A percentile compares a stretch with the other conserved stretches of the same genome.
phyloP scores from a whole-genome alignment of 2,113 vertebrate genomes.

The Sebastes fasciatus region DNA sequence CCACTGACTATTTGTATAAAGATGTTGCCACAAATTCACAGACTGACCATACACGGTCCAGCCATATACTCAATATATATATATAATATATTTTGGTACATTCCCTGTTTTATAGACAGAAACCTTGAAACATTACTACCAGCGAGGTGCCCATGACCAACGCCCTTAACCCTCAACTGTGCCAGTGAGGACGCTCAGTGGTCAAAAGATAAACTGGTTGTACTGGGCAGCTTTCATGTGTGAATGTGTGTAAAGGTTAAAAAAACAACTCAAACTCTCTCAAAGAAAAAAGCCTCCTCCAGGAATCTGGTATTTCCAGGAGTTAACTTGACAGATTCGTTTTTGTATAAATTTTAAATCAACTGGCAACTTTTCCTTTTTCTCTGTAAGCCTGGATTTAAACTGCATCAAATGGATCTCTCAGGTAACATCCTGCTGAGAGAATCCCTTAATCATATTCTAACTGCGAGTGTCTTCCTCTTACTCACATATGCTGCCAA shows the following conservation, averaged over 20 bases:
- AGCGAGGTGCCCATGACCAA: background rate
- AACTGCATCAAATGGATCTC: slow-evolving; percentile 29
- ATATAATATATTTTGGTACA: background rate
- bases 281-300: background rate
- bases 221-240: no score
- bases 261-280: background rate
- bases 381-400: slow-evolving; percentile 21
- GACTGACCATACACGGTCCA: no score
- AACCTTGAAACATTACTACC: background rate
- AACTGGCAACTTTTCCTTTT: slow-evolving; percentile 2
- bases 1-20: no score
- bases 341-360: slow-evolving; percentile 1
- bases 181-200: background rate
- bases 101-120: background rate
- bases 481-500: slow-evolving; percentile 52
- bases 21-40: no score
- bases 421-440: slow-evolving; percentile 56
- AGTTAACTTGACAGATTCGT: background rate
- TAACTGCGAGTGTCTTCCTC: slow-evolving; percentile 25
- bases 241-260: background rate
- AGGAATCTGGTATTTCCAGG: background rate
- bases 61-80: no score
- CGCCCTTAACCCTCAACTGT: background rate
- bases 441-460: slow-evolving; percentile 56
- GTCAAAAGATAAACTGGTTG: background rate